Evolutionary conservation across 2,888 invertebrate species (phyloP), one percentile per base, ranked within the genome.

Genomic region (Sisyra nigra): DNA sequence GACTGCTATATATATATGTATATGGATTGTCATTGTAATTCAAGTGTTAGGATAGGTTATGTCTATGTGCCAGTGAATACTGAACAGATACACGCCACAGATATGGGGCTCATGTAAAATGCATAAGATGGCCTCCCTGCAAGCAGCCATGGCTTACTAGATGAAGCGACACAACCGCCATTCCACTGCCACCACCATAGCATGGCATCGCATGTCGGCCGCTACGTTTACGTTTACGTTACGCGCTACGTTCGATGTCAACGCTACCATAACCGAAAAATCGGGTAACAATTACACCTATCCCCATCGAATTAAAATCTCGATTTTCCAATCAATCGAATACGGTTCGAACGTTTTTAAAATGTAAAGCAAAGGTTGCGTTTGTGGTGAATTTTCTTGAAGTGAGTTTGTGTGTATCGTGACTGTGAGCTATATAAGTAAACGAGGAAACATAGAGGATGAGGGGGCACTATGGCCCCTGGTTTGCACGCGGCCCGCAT

Each of bases 101-200:
- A 43, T 43, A 43, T 43, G 44, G 48, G 54, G 59, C 72, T 74
- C 73, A 72, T 74, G 72, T 71, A 71, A 72, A 72, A 74, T 73
- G 73, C 72, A 73, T 72, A 71, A 72, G 72, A 67, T 67, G 61
- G 54, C 52, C 43, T 43, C 43, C 43, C 43, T 43, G 57, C 55
- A 62, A 61, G 61, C 58, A 58, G 55, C 55, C 61, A 61, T 61
- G 58, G 58, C 62, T 62, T 61, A 62, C 62, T 61, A 62, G 62
- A 62, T 59, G 53, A 48, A 47, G 38, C 45, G 45, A 24, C 24
- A 24, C 24, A 34, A 41, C 44, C 32, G 40, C 44, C 34, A 24
- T 40, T 19, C 34, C 31, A 41, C 33, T 37, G 42, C 39, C 30
- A 34, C 24, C 44, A 40, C 30, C n/a, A n/a, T n/a, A n/a, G n/a